Percentiles rank a stretch among this genome's conserved stretches.
These are phyloP conservation scores for Phoenicopterus ruber DNA, from an alignment of 2,113 vertebrate species.

Conservation along the genomic window DNA sequence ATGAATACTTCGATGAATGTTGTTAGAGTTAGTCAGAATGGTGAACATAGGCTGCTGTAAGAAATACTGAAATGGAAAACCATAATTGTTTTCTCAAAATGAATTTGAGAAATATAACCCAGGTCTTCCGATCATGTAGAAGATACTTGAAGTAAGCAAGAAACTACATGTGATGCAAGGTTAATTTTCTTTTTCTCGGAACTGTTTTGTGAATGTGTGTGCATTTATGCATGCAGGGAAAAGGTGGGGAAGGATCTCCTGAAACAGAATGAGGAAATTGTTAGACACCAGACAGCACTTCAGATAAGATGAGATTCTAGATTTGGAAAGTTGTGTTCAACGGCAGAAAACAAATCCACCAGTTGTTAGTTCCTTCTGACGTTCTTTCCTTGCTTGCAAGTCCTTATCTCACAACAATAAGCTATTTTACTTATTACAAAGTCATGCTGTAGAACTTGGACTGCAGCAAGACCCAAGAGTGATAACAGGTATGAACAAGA, in stretches of 20 bases:
- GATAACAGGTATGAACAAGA: background rate
- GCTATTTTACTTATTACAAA: background rate
- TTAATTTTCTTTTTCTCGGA: background rate
- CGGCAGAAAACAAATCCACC: background rate
- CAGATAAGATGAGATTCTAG: background rate
- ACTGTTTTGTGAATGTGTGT: background rate
- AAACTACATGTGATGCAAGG: background rate
- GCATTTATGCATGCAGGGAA: background rate
- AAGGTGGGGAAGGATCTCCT: background rate
- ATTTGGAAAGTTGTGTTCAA: background rate
- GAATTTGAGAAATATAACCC: background rate
- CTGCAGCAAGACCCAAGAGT: background rate
- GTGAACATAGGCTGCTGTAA: background rate
- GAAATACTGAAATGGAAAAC: background rate
- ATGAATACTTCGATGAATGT: background rate
- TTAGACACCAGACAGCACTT: background rate
- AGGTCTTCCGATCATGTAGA: background rate
- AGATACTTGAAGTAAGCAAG: background rate
- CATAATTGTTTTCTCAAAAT: background rate
- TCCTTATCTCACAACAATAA: background rate
- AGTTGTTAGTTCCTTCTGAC: background rate
- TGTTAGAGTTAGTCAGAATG: background rate
- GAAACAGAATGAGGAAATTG: background rate
- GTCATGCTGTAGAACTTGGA: background rate
- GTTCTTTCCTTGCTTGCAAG: background rate